Evolutionary conservation across 30 jellyfish, hydroid and myxozoan genomes (phyloP), one percentile per base, ranked within the genome.

Genomic region (Aurelia sp.): DNA sequence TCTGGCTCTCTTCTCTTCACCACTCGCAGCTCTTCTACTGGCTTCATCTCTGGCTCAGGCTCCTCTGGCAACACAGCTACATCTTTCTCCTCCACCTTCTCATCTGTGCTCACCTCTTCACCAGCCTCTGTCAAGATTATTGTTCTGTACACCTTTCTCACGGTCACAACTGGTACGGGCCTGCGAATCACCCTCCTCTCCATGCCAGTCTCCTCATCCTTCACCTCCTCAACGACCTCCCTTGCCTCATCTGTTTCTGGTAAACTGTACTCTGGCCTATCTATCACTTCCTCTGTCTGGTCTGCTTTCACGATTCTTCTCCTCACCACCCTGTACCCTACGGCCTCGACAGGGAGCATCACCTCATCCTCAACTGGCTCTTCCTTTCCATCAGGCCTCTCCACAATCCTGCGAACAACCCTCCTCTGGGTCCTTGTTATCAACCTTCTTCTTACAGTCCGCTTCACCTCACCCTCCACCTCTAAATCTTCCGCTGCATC

Each of bases 101-200:
- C 96, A 41, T 55, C 88, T 20, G 33, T 93, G 15, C 38, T 33
- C 60, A 33, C 22, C 74, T 75, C 86, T 13, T 75, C 86, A n/a
- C 81, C 89, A 27, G 74, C 52, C 65, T 84, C 89, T 20, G 88
- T 73, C 20, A 78, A 18, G 58, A 92, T 65, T 15, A 80, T 51
- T 48, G 94, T 85, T 41, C 95, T 80, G 89, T 82, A 82, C 62
- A 92, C 96, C 67, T 96, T 92, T 31, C 98, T 78, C 40, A 87
- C 90, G 0, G 98, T 91, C 47, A 91, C 90, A 85, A 91, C 98
- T 21, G 94, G 94, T 20, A 91, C 90, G 5, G 98, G 93, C 30
- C 96, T 55, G 67, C 89, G 83, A 63, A 84, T 72, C 84, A 91
- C 91, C 66, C 70, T 91, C 59, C 97, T 90, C 44, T 83, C 88